Percentiles rank a stretch among this genome's conserved stretches.
These are phyloP conservation scores for Papilio protenor DNA, from an alignment of 2,888 invertebrate genomes.

Conservation along the genomic window DNA sequence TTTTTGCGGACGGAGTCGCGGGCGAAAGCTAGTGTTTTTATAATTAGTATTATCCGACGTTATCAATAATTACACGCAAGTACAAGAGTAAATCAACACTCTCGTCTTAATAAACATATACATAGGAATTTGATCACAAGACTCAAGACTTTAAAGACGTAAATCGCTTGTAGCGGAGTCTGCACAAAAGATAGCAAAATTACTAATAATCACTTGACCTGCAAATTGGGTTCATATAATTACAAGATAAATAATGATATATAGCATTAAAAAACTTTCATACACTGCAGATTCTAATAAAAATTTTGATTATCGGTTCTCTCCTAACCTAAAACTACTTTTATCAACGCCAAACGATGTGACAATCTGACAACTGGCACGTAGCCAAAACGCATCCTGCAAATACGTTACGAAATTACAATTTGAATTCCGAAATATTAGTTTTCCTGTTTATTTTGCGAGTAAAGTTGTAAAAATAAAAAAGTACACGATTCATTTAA, in stretches of 20 bases:
- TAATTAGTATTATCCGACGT: background rate
- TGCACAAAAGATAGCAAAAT: background rate
- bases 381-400: background rate
- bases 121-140: background rate
- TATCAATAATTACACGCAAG: background rate
- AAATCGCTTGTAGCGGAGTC: background rate
- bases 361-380: background rate
- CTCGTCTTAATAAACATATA: background rate
- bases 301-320: too few species aligned
- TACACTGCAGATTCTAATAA: too few species aligned
- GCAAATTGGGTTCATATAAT: background rate
- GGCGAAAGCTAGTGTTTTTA: too few species aligned
- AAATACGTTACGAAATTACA: background rate
- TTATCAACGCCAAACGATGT: background rate
- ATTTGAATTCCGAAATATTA: background rate
- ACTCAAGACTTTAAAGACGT: background rate
- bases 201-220: slow-evolving; percentile 9
- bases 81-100: slow-evolving; percentile 3
- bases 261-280: background rate
- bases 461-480: too few species aligned
- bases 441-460: too few species aligned
- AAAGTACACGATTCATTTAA: too few species aligned
- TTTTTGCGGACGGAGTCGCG: too few species aligned
- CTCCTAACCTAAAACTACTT: background rate
- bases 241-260: background rate